Conservation (phyloP, 1,140 invertebrate species). For the Drosophila nigromelanica region DNA sequence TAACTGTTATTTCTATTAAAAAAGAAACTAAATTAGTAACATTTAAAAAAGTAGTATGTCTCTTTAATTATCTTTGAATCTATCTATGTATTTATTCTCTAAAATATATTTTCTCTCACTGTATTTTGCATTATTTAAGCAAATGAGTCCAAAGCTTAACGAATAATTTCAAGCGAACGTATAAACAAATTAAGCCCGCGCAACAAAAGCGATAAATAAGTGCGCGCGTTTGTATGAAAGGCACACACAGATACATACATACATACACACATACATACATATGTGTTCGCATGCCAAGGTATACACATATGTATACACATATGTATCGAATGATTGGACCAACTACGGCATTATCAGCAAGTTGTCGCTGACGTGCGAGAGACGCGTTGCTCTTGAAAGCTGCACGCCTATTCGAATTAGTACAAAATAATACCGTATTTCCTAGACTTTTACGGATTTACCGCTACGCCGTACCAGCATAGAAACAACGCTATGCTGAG, state of each 20-base stretch:
- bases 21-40: too few species aligned
- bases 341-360: conserved; percentile 41
- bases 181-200: conserved; percentile 66
- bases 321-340: conserved; percentile 1
- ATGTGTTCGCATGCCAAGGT: not conserved
- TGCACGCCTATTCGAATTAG: conserved; percentile 79
- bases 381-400: conserved; percentile 43
- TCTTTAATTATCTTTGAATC: too few species aligned
- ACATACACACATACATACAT: not conserved
- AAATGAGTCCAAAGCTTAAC: conserved; percentile 62
- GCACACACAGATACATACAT: not conserved
- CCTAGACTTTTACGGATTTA: conserved; percentile 77
- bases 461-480: conserved; percentile 65
- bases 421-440: conserved; percentile 83
- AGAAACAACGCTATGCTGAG: conserved; percentile 40
- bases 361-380: not conserved
- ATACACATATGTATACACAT: not conserved
- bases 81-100: not conserved
- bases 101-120: conserved; percentile 10
- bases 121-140: conserved; percentile 52
- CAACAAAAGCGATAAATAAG: conserved; percentile 32
- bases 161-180: conserved; percentile 50
- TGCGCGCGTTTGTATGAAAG: not conserved
- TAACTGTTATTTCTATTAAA: too few species aligned
- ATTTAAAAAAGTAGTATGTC: too few species aligned